Conservation (phyloP, 2,888 invertebrate species). For the Cataglyphis cursor region DNA sequence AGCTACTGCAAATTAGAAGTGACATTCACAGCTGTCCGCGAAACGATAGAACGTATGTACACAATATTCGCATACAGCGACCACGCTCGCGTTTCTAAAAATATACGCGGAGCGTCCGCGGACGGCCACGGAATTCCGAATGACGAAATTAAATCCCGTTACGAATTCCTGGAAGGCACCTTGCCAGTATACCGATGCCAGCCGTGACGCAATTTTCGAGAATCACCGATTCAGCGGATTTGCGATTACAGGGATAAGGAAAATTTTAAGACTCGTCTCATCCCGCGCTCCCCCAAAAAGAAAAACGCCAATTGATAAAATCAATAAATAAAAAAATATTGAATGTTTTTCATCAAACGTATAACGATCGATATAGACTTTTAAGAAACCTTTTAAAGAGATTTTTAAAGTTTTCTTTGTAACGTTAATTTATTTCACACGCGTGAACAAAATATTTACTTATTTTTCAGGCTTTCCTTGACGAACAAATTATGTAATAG, state of each 20-base stretch:
- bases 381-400: neutral
- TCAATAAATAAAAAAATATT: neutral
- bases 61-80: neutral
- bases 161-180: slow-evolving; percentile 72
- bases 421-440: neutral
- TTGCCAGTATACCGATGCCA: slow-evolving; percentile 44
- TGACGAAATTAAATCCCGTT: slow-evolving; percentile 78
- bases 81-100: slow-evolving; percentile 68
- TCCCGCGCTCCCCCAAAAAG: neutral
- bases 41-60: slow-evolving; percentile 18
- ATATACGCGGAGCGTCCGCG: slow-evolving; percentile 64
- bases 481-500: neutral
- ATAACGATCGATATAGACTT: neutral
- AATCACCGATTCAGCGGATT: slow-evolving; percentile 52
- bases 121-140: slow-evolving; percentile 73
- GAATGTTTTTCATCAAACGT: slow-evolving; percentile 6
- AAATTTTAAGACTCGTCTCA: neutral
- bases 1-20: slow-evolving; percentile 7
- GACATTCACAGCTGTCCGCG: neutral
- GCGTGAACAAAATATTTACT: neutral
- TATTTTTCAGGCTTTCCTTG: neutral
- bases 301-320: neutral
- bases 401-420: neutral
- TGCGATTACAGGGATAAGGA: slow-evolving; percentile 30
- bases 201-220: slow-evolving; percentile 72